phyloP scores from a whole-genome alignment of 2,888 invertebrate genomes.

The Phytoseiulus persimilis region DNA sequence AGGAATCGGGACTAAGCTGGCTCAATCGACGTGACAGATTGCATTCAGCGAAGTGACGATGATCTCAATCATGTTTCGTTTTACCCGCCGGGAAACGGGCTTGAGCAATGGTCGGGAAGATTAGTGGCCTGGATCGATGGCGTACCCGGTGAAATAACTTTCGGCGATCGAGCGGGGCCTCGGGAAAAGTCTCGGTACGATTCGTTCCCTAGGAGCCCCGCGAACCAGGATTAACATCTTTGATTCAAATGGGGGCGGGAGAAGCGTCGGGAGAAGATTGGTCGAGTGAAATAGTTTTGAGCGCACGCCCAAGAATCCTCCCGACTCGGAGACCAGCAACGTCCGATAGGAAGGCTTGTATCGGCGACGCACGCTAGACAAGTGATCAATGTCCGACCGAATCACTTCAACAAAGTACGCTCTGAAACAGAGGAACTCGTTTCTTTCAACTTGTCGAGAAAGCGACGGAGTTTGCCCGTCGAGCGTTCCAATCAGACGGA shows the following conservation, averaged over 20 bases:
- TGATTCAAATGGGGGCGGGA: neutral
- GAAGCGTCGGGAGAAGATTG: neutral
- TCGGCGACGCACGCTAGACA: neutral
- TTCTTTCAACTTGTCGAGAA: no score
- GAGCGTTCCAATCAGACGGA: neutral
- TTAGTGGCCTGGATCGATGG: neutral
- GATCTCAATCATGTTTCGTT: no score
- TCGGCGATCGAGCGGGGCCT: neutral
- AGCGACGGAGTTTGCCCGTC: neutral
- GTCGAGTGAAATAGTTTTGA: neutral
- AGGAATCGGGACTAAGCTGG: neutral
- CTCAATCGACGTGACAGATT: neutral
- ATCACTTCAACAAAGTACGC: neutral
- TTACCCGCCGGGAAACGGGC: neutral
- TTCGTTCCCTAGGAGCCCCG: neutral
- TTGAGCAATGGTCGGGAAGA: neutral
- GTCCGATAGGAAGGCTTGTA: neutral
- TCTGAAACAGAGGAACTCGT: neutral
- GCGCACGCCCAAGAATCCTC: neutral
- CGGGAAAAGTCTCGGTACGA: neutral
- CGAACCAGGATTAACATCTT: neutral
- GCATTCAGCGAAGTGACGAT: neutral
- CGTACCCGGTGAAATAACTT: neutral
- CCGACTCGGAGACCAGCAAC: neutral
- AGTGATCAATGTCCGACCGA: neutral